These are phyloP conservation scores for Ceriagrion tenellum DNA, from an alignment of 2,888 invertebrate genomes.

Conservation along the genomic window DNA sequence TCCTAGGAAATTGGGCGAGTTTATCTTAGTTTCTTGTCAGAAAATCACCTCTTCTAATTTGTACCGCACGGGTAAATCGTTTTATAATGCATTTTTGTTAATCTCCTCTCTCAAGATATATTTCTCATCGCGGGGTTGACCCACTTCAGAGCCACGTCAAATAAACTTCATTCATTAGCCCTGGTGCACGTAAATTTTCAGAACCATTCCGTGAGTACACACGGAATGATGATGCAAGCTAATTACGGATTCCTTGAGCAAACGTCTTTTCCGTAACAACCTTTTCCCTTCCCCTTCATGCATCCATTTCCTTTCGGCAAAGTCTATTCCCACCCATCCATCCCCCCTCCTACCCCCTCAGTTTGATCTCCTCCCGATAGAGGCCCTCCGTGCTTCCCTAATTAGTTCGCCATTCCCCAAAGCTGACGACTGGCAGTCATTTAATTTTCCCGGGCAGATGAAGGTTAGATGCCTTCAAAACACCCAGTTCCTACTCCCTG, in stretches of 20 bases:
- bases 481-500: not conserved
- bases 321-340: too few relatives aligned
- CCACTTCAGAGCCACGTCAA: not conserved
- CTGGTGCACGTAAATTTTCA: not conserved
- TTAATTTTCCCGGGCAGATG: not conserved
- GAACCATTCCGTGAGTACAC: not conserved
- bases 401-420: not conserved
- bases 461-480: not conserved
- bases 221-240: not conserved
- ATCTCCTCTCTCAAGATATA: not conserved
- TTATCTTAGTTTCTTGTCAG: not conserved
- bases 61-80: not conserved
- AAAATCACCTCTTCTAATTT: not conserved
- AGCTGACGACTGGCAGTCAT: slow-evolving; percentile 18
- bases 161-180: not conserved
- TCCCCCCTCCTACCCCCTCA: not conserved
- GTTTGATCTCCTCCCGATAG: not conserved
- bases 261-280: not conserved
- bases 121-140: not conserved
- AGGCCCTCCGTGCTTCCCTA: not conserved
- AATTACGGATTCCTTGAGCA: not conserved
- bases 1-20: too few relatives aligned
- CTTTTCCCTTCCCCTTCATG: not conserved
- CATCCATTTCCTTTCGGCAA: not conserved
- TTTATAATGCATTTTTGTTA: not conserved